Percentiles rank a stretch among this genome's conserved stretches.
phyloP scores from a whole-genome alignment of 2,113 vertebrate species.

The Lophochroa leadbeateri region DNA sequence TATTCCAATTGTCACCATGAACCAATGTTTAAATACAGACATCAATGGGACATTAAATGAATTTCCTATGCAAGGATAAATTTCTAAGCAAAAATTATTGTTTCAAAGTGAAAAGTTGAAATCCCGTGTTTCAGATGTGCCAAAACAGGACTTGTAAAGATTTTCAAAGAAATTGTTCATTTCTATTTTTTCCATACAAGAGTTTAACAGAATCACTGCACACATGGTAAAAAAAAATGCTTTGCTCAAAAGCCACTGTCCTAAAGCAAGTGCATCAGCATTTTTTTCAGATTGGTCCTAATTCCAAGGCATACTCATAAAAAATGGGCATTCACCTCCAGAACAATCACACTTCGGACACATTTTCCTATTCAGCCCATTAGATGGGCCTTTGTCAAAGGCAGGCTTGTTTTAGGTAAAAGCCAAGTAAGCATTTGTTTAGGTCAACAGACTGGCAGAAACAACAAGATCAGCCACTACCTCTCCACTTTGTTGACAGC shows the following conservation, averaged over 20 bases:
- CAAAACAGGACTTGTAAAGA: neutral
- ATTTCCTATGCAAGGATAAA: neutral
- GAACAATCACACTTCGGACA: neutral
- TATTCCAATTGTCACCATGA: neutral
- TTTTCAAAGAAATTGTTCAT: neutral
- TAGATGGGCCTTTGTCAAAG: neutral
- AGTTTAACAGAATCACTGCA: neutral
- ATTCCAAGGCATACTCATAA: neutral
- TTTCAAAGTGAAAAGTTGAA: neutral
- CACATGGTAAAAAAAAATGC: neutral
- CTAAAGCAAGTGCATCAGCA: neutral
- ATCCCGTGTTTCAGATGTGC: neutral
- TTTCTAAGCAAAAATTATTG: neutral
- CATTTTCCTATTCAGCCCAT: neutral
- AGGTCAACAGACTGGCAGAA: neutral
- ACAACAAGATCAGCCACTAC: neutral
- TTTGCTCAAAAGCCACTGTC: neutral
- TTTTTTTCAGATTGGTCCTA: neutral
- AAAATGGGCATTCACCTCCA: neutral
- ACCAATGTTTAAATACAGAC: neutral
- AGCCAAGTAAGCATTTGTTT: neutral
- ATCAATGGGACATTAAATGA: neutral
- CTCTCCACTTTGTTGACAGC: neutral
- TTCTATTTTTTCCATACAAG: neutral
- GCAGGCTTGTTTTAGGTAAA: neutral